These are phyloP conservation scores for Eilema caniola DNA, from an alignment of 2,888 invertebrate genomes.

Conservation along the genomic window DNA sequence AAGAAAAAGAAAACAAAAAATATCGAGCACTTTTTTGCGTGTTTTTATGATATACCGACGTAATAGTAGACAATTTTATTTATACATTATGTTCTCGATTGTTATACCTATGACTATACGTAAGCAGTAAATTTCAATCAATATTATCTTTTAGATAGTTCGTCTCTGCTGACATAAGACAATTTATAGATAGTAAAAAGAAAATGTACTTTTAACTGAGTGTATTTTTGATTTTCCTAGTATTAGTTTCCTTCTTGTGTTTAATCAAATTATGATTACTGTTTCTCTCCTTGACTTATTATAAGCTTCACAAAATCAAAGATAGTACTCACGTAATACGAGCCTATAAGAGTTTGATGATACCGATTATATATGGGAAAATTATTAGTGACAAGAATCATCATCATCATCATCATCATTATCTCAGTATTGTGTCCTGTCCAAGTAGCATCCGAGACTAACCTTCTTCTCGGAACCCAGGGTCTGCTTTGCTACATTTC, in stretches of 20 bases:
- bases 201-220: background rate
- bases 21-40: constrained; percentile 28
- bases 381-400: too few relatives aligned
- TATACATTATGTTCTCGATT: constrained; percentile 15
- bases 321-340: too few relatives aligned
- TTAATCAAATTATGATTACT: background rate
- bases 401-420: too few relatives aligned
- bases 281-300: too few relatives aligned
- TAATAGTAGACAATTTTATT: constrained; percentile 21
- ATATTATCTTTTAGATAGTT: constrained; percentile 24
- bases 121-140: constrained; percentile 18
- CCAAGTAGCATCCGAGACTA: too few relatives aligned
- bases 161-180: background rate
- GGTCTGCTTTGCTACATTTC: too few relatives aligned
- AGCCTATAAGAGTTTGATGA: too few relatives aligned
- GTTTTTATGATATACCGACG: constrained; percentile 30
- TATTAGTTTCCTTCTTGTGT: background rate
- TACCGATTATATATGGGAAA: too few relatives aligned
- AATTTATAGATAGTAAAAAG: background rate
- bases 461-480: too few relatives aligned
- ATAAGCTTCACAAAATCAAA: too few relatives aligned
- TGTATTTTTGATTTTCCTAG: too few relatives aligned
- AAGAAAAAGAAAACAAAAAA: constrained; percentile 60
- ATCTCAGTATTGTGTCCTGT: too few relatives aligned
- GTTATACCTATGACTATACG: constrained; percentile 23